phyloP scores from a whole-genome alignment of 2,113 vertebrate species.

The Gymnobelideus leadbeateri region DNA sequence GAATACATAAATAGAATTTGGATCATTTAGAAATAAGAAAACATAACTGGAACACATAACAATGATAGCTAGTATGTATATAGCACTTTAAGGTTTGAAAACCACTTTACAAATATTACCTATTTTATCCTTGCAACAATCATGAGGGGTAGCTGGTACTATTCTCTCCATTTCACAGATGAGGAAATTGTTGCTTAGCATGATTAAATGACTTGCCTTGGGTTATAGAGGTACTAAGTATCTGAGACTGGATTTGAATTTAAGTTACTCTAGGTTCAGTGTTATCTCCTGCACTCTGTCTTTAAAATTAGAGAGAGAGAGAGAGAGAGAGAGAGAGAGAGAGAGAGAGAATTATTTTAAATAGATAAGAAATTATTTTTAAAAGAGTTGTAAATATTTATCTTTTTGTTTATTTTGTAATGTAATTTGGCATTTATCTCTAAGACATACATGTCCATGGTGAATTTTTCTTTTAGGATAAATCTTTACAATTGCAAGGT shows the following conservation, averaged over 20 bases:
- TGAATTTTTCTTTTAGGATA: background rate
- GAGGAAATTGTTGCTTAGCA: background rate
- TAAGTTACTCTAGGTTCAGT: background rate
- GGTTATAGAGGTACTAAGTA: background rate
- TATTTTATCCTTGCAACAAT: background rate
- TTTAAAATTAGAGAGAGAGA: too few relatives aligned
- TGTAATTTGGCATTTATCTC: constrained; percentile 10
- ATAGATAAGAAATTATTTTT: background rate
- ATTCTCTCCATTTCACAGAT: background rate
- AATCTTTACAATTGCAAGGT: background rate
- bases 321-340: too few relatives aligned
- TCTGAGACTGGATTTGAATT: background rate
- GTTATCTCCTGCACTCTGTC: background rate
- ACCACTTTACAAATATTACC: background rate
- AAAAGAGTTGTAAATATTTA: background rate
- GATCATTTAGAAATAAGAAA: background rate
- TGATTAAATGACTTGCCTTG: background rate
- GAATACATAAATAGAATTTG: background rate
- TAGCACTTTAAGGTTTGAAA: background rate
- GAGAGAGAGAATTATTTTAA: background rate
- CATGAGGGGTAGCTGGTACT: background rate
- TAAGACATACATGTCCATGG: background rate
- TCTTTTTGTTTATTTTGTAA: background rate
- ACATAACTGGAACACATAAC: background rate
- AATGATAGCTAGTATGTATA: background rate